These are phyloP conservation scores for Magallana angulata DNA, from an alignment of 1,140 invertebrate species.

Conservation along the genomic window DNA sequence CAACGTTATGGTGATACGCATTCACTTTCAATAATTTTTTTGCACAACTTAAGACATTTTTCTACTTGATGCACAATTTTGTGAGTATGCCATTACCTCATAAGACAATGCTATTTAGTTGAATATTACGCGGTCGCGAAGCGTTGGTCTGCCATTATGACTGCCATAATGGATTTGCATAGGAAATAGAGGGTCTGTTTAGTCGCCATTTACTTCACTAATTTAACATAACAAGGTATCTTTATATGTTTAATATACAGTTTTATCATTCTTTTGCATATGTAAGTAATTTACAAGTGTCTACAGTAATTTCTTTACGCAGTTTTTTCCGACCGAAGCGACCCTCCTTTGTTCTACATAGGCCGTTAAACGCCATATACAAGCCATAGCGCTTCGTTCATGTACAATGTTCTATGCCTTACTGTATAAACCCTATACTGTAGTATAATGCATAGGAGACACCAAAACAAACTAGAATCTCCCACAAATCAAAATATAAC, in stretches of 20 bases:
- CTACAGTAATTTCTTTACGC: background rate
- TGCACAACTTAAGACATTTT: conserved; percentile 59
- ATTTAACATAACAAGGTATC: background rate
- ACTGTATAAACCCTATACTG: conserved; percentile 37
- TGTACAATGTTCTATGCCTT: conserved; percentile 37
- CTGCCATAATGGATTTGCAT: conserved; percentile 63
- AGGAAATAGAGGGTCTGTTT: conserved; percentile 28
- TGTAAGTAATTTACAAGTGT: conserved; percentile 5
- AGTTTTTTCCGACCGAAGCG: conserved; percentile 38
- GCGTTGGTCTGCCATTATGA: conserved; percentile 42
- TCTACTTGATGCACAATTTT: conserved; percentile 52
- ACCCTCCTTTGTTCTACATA: conserved; percentile 43
- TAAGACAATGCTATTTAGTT: conserved; percentile 59
- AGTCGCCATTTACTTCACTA: conserved; percentile 1
- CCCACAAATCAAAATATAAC: conserved; percentile 37
- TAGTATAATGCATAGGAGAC: conserved; percentile 27
- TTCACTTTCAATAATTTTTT: background rate
- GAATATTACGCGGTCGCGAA: conserved; percentile 32
- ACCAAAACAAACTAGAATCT: conserved; percentile 37
- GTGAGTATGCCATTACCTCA: conserved; percentile 22
- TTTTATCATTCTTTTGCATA: conserved; percentile 16
- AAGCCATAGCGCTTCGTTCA: conserved; percentile 51
- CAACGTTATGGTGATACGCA: background rate
- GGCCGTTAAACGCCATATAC: conserved; percentile 49
- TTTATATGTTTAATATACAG: conserved; percentile 25